A percentile compares a stretch with the other conserved stretches of the same genome.
Evolutionary conservation across 92 coral and sea anemone genomes (phyloP).

Genomic region (Desmophyllum pertusum): DNA sequence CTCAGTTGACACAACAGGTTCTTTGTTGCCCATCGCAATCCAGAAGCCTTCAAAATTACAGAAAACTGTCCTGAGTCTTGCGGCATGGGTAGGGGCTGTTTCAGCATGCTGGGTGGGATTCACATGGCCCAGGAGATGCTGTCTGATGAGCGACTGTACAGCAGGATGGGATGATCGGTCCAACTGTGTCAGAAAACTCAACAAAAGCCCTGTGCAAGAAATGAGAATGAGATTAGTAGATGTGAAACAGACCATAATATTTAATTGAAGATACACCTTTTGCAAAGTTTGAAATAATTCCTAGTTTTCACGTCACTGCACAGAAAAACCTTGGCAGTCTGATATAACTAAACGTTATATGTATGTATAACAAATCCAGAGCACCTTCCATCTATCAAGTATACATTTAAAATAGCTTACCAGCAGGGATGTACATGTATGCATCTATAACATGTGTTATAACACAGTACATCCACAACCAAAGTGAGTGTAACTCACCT

Average conservation of each 20-base stretch:
- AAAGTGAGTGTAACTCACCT: conserved; percentile 58
- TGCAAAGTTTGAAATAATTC: too few relatives aligned
- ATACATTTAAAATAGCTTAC: too few relatives aligned
- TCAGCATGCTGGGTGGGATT: conserved; percentile 83
- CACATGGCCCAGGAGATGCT: conserved; percentile 85
- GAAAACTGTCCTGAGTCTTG: conserved; percentile 52
- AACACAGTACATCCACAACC: not conserved
- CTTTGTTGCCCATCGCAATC: conserved; percentile 82
- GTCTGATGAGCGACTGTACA: conserved; percentile 74
- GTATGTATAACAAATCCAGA: too few relatives aligned
- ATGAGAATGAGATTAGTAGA: not conserved
- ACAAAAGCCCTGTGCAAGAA: conserved; percentile 80
- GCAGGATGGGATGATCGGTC: conserved; percentile 92
- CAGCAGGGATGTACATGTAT: too few relatives aligned
- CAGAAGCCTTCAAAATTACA: conserved; percentile 94
- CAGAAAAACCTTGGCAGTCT: too few relatives aligned
- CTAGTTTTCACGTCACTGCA: too few relatives aligned
- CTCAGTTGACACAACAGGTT: conserved; percentile 68
- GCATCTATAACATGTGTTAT: not conserved
- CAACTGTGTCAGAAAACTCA: conserved; percentile 94
- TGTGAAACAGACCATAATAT: not conserved
- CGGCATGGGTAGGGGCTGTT: conserved; percentile 87
- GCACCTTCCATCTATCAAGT: too few relatives aligned
- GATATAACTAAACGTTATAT: too few relatives aligned
- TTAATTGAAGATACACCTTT: not conserved